These are phyloP conservation scores for Aradus depressus DNA, from an alignment of 2,888 invertebrate species.

Conservation along the genomic window DNA sequence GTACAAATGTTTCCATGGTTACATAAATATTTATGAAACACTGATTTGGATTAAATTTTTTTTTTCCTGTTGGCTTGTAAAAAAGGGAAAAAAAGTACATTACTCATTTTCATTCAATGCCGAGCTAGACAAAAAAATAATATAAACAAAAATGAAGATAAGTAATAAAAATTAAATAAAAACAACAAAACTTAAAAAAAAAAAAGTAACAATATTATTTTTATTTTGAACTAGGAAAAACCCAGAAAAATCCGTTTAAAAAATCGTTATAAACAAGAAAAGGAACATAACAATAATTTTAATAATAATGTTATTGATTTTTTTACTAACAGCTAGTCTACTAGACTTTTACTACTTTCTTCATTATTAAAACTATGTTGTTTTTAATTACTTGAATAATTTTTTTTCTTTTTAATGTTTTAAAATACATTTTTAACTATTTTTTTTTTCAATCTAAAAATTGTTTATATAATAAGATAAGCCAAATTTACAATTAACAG, in stretches of 20 bases:
- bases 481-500: slow-evolving; percentile 13
- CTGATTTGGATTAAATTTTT: background rate
- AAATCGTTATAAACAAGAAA: no score
- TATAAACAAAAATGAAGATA: background rate
- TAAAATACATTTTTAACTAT: no score
- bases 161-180: slow-evolving; percentile 15
- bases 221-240: no score
- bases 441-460: no score
- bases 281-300: slow-evolving; percentile 21
- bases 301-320: no score
- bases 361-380: no score
- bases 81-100: background rate
- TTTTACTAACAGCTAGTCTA: slow-evolving; percentile 18
- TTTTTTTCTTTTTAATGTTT: no score
- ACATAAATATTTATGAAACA: slow-evolving; percentile 16
- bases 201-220: no score
- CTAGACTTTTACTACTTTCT: slow-evolving; percentile 10
- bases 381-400: no score
- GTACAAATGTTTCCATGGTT: slow-evolving; percentile 19
- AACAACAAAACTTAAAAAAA: slow-evolving; percentile 10
- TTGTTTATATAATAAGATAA: slow-evolving; percentile 15
- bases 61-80: background rate
- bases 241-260: slow-evolving; percentile 5
- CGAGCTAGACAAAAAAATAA: background rate
- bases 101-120: background rate